phyloP scores from a whole-genome alignment of 2,113 vertebrate genomes.

The Strix aluco region DNA sequence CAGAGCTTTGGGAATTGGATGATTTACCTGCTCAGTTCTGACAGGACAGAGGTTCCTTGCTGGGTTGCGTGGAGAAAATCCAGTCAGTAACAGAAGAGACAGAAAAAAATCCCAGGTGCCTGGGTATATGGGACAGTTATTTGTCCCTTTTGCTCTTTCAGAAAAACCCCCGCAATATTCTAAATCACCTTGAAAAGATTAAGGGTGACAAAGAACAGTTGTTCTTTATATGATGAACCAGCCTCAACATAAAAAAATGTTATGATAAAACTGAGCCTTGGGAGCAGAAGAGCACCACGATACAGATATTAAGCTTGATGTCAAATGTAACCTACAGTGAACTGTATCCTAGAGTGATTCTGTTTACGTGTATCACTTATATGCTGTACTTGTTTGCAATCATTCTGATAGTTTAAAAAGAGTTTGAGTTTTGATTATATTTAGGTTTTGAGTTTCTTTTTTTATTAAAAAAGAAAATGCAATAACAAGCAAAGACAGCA shows the following conservation, averaged over 20 bases:
- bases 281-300: not conserved
- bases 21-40: not conserved
- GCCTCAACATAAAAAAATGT: not conserved
- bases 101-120: not conserved
- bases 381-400: not conserved
- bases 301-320: not conserved
- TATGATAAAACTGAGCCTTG: not conserved
- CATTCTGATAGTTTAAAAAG: not conserved
- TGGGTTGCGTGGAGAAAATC: not conserved
- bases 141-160: not conserved
- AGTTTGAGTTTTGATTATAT: not conserved
- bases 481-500: not conserved
- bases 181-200: not conserved
- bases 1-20: not conserved
- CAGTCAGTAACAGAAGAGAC: not conserved
- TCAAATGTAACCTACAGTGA: not conserved
- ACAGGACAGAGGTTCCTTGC: not conserved
- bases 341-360: not conserved
- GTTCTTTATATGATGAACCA: not conserved
- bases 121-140: not conserved
- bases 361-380: not conserved
- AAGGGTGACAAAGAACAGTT: not conserved
- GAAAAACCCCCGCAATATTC: not conserved
- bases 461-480: not conserved
- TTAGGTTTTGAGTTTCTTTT: not conserved